Conservation (phyloP, 2,113 vertebrate genomes). For the Phycodurus eques region DNA sequence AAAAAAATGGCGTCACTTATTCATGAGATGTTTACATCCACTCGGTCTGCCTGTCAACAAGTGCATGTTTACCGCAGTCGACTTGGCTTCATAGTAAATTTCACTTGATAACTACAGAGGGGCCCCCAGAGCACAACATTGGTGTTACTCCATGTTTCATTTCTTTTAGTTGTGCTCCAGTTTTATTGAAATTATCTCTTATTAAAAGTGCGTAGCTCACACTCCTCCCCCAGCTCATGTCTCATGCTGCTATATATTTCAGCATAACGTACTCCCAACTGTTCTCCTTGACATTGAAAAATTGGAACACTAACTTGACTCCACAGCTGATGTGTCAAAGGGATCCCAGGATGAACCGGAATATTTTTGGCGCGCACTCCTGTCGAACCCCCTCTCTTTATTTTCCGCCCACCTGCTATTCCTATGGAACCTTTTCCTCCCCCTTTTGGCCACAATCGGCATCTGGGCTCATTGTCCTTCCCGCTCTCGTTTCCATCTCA, state of each 20-base stretch:
- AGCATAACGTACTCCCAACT: slow-evolving; percentile 24
- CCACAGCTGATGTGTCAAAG: slow-evolving; percentile 19
- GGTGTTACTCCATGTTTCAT: neutral
- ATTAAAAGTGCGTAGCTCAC: neutral
- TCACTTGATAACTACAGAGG: neutral
- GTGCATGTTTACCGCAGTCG: neutral
- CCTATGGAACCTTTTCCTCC: neutral
- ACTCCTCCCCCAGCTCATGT: slow-evolving; percentile 16
- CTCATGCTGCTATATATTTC: slow-evolving; percentile 28
- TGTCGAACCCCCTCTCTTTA: slow-evolving; percentile 8
- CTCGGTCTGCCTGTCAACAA: neutral
- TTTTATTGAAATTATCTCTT: neutral
- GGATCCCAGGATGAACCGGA: slow-evolving; percentile 26
- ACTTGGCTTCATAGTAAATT: neutral
- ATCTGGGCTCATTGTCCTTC: slow-evolving; percentile 26
- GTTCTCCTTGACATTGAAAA: slow-evolving; percentile 49
- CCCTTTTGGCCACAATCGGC: slow-evolving; percentile 10
- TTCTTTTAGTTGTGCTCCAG: neutral
- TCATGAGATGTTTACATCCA: neutral
- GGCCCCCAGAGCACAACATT: neutral
- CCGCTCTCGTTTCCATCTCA: slow-evolving; percentile 7
- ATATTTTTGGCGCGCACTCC: slow-evolving; percentile 35
- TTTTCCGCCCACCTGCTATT: slow-evolving; percentile 1
- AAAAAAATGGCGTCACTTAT: neutral
- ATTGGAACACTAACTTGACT: slow-evolving; percentile 29